A percentile compares a stretch with the other conserved stretches of the same genome.
These are phyloP conservation scores for Eudyptes chrysolophus DNA, from an alignment of 2,113 vertebrate species.

Conservation along the genomic window DNA sequence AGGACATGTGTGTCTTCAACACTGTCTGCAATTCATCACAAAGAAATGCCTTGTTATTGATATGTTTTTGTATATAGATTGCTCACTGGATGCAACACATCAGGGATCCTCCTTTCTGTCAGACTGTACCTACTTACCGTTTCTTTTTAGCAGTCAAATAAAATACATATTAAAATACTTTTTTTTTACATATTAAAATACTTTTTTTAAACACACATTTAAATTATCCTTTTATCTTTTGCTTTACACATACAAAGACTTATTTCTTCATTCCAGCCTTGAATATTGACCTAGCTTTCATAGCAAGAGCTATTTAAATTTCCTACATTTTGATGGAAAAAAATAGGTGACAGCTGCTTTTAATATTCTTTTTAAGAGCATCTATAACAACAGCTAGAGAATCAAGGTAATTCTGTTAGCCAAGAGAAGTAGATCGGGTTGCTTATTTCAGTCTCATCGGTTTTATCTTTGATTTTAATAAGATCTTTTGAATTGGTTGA, in stretches of 20 bases:
- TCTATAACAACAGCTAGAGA: background rate
- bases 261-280: background rate
- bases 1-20: background rate
- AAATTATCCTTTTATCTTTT: background rate
- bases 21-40: background rate
- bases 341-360: background rate
- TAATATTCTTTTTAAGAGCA: constrained; percentile 34
- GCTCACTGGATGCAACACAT: background rate
- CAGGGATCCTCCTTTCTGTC: background rate
- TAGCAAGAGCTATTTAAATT: constrained; percentile 1
- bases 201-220: background rate
- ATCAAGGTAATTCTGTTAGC: background rate
- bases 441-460: background rate
- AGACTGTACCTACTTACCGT: background rate
- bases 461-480: background rate
- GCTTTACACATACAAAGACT: background rate
- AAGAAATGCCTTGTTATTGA: background rate
- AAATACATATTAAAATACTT: background rate
- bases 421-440: background rate
- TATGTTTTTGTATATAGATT: background rate
- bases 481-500: background rate
- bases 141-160: background rate
- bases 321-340: background rate
- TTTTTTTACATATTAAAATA: background rate
- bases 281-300: background rate